A percentile compares a stretch with the other conserved stretches of the same genome.
phyloP scores from a whole-genome alignment of 2,888 invertebrate species.

The Cheilosia grossa region DNA sequence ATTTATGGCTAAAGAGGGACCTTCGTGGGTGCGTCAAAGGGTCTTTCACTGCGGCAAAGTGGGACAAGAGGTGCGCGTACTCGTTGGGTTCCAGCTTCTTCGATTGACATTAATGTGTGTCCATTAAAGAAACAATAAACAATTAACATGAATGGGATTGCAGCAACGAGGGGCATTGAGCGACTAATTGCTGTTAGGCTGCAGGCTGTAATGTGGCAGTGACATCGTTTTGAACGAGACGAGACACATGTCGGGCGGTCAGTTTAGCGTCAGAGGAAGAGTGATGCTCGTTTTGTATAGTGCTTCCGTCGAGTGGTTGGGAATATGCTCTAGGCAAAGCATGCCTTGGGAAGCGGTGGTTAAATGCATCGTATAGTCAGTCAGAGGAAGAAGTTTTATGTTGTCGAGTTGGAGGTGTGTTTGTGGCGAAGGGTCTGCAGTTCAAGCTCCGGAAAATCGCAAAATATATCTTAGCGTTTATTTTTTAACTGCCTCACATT shows the following conservation, averaged over 20 bases:
- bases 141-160: conserved; percentile 46
- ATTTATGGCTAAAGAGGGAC: conserved; percentile 25
- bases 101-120: conserved; percentile 23
- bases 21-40: conserved; percentile 15
- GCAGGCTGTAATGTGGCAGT: neutral
- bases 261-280: neutral
- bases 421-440: no score
- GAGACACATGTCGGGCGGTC: neutral
- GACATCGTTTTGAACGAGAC: neutral
- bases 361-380: no score
- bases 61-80: neutral
- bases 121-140: conserved; percentile 1
- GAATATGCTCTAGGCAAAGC: no score
- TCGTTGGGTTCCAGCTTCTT: neutral
- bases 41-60: neutral
- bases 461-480: no score
- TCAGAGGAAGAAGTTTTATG: no score
- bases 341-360: no score
- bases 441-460: no score
- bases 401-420: no score
- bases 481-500: no score
- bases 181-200: conserved; percentile 17
- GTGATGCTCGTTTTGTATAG: neutral
- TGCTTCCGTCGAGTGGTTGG: neutral
- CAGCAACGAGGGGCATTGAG: neutral